Evolutionary conservation across 1,140 invertebrate genomes (phyloP), one percentile per base, ranked within the genome.

Genomic region (Drosophila sp.): DNA sequence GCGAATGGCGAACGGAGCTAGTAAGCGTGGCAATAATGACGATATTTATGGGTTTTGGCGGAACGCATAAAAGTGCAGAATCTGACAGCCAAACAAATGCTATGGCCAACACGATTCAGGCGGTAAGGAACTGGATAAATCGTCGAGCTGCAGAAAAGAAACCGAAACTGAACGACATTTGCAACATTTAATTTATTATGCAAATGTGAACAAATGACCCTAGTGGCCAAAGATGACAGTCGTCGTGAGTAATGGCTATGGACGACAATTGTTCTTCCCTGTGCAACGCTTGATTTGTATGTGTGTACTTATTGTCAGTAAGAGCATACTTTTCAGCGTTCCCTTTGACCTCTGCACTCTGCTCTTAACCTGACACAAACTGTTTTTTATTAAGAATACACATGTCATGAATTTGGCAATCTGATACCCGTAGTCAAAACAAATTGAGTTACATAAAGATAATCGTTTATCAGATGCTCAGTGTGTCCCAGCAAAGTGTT

Each of bases 181-280:
- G 81, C 82, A 86, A 78, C 82, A 89, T 89, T 86, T 87, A 86
- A 86, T 89, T 86, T 86, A 86, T 86, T 86, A 86, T 86, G 81
- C 83, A 86, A 86, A 86, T 86, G 82, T 82, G 83, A 86, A 86
- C 78, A 89, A 86, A 86, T 86, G 83, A 83, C 67, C 75, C 67
- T 63, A 75, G 67, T 77, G 46, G 76, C 76, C 83, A 86, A 89
- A 89, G 82, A 86, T 86, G 83, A 86, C 82, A 86, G 76, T 61
- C 48, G 38, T 21, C 62, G 63, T 86, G 83, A 86, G 36, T 86
- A 86, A 86, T 86, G 82, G 72, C 76, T 45, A 14, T 63, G 21
- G 57, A 89, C 71, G 72, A 78, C 78, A 70, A 89, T 75, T 89
- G 72, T 65, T 63, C 72, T 51, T 41, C 8, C 41, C 62, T 25